phyloP scores from a whole-genome alignment of 2,113 vertebrate species.

The Opisthocomus hoazin region DNA sequence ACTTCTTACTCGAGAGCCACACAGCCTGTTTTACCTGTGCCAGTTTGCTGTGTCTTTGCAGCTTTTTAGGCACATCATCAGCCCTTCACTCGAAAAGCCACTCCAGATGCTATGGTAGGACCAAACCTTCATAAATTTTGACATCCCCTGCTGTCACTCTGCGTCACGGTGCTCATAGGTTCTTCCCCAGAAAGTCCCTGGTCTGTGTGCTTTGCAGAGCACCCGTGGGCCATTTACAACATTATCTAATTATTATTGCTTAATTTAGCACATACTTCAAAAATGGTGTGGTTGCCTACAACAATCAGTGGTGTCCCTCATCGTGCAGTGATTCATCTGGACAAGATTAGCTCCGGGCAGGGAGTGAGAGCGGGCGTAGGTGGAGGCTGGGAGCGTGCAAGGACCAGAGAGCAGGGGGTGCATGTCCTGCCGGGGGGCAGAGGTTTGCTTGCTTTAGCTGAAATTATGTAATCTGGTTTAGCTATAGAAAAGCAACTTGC shows the following conservation, averaged over 20 bases:
- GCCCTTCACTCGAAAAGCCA: background rate
- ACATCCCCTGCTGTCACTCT: background rate
- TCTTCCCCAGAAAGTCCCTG: background rate
- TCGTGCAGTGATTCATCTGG: background rate
- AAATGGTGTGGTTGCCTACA: background rate
- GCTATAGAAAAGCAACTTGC: background rate
- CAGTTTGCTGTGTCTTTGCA: background rate
- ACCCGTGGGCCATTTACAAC: background rate
- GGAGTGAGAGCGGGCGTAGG: background rate
- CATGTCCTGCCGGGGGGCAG: background rate
- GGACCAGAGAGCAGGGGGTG: background rate
- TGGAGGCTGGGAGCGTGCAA: background rate
- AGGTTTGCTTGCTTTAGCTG: too few relatives aligned
- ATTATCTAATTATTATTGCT: background rate
- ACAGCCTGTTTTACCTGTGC: background rate
- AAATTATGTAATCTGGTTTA: background rate
- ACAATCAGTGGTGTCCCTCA: background rate
- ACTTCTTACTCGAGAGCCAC: background rate
- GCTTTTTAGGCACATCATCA: background rate
- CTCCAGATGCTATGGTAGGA: background rate
- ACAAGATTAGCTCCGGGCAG: background rate
- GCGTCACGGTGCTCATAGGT: fast-evolving
- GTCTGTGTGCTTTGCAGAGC: background rate
- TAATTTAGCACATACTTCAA: background rate
- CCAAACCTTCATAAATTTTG: background rate